Base-by-base conservation (phyloP, 2,888 invertebrate species). In the Drosophila engyochracea region DNA sequence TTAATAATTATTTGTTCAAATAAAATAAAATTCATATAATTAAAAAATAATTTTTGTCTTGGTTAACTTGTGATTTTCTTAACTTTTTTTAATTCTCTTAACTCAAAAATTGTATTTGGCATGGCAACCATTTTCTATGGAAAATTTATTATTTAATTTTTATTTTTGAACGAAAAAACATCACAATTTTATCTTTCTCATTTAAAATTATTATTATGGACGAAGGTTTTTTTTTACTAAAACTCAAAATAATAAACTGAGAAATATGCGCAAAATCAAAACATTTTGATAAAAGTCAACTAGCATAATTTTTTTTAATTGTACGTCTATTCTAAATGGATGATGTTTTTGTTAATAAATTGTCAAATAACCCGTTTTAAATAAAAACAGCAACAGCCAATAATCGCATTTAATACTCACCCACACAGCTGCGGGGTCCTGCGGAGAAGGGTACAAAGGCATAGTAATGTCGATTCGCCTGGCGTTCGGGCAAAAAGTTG, bases 401-500 rank as follows among this genome's bases (percentile, higher is more conserved):
- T 4, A 47, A 22, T 47, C 16, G 16, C 22, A 9, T 16, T 25
- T 16, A 25, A 33, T 62, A 93, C 96, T 94, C 87, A 96, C 96
- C 96, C 74, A 96, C 96, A 91, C 96, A 96, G 94, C 96, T 96
- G 86, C 97, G 95, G 7, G 97, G 97, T 47, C 97, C 97, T 73
- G 97, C 97, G 60, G 97, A 97, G 94, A 97, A 97, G 16, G 97
- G 97, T 62, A 97, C 95, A 89, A 96, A 97, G 6, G 96, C 95
- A 91, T 97, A 97, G 91, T 96, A 97, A 91, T 97, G 97, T 72
- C 97, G 95, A 83, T 95, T 95, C 58, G 96, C 96, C 74, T 96
- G 96, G 79, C 95, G 95, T 90, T 97, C 97, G 0, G 97, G 96
- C 76, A 97, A 94, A 94, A 97, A 98, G 92, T 97, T 96, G 92